Evolutionary conservation across 2,888 invertebrate species (phyloP).

Genomic region (Aplocera efformata): DNA sequence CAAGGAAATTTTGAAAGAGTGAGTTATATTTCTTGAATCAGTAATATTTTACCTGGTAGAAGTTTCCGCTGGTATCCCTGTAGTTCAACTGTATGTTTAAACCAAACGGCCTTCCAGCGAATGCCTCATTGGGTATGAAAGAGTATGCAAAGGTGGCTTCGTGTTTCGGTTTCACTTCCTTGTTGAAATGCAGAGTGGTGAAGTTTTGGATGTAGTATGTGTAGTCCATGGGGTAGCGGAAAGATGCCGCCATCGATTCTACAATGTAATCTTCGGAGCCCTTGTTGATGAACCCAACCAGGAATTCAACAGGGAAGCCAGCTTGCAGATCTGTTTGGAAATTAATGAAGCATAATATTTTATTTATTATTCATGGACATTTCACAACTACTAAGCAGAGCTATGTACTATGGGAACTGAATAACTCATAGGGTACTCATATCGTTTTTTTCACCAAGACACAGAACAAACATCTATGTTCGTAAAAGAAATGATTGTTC

Average conservation of each 20-base stretch:
- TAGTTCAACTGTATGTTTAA: conserved; percentile 95
- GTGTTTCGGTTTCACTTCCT: conserved; percentile 92
- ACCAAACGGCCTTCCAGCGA: conserved; percentile 97
- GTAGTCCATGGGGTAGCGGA: conserved; percentile 99
- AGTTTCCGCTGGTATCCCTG: conserved; percentile 85
- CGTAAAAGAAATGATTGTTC: too few relatives aligned
- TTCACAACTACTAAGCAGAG: too few relatives aligned
- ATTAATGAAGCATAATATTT: too few relatives aligned
- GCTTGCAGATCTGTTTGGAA: conserved; percentile 94
- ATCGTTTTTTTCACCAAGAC: too few relatives aligned
- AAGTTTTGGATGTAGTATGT: conserved; percentile 99
- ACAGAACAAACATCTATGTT: too few relatives aligned
- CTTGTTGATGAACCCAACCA: conserved; percentile 98
- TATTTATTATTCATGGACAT: too few relatives aligned
- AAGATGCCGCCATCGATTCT: conserved; percentile 97
- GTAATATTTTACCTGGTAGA: conserved; percentile 81
- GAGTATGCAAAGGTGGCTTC: conserved; percentile 98
- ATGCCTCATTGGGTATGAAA: conserved; percentile 97
- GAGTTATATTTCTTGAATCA: too few relatives aligned
- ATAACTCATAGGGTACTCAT: too few relatives aligned
- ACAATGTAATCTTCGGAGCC: conserved; percentile 94
- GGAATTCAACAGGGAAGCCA: conserved; percentile 94
- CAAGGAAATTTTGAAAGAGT: too few relatives aligned
- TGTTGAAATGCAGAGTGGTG: conserved; percentile 92
- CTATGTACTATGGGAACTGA: too few relatives aligned